Conservation (phyloP, 2,888 invertebrate genomes). For the Mellilla xanthometata region DNA sequence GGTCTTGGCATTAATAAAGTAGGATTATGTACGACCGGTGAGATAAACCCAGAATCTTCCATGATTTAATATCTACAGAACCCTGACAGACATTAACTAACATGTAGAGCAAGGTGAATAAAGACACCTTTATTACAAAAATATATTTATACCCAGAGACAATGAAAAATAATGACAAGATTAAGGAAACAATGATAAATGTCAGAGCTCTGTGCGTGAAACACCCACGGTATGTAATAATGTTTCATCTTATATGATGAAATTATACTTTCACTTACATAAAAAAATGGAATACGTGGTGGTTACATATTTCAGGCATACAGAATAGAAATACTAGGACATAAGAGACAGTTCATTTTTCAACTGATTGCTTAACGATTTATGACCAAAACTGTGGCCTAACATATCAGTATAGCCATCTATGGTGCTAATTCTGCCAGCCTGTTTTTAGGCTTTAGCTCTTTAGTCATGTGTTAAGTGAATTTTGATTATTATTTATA, state of each 20-base stretch:
- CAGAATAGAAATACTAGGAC: too few species aligned
- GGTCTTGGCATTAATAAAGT: constrained; percentile 18
- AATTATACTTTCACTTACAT: too few species aligned
- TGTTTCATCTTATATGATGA: constrained; percentile 13
- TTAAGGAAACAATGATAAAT: constrained; percentile 18
- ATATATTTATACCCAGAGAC: background rate
- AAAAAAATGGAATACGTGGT: too few species aligned
- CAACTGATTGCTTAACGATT: too few species aligned
- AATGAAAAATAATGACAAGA: constrained; percentile 20
- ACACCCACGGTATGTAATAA: constrained; percentile 11
- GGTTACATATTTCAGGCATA: too few species aligned
- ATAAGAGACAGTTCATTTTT: too few species aligned
- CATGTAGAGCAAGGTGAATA: constrained; percentile 6
- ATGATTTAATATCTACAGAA: constrained; percentile 19
- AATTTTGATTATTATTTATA: too few species aligned
- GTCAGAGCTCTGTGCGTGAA: background rate
- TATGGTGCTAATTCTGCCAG: too few species aligned
- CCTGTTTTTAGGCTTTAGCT: too few species aligned
- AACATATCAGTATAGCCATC: too few species aligned
- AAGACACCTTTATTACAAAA: constrained; percentile 15
- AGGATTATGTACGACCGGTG: constrained; percentile 18
- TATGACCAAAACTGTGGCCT: too few species aligned
- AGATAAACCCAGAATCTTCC: constrained; percentile 12
- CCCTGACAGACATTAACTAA: background rate
- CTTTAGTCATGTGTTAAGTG: too few species aligned